Evolutionary conservation across 2,888 invertebrate genomes (phyloP), one percentile per base, ranked within the genome.

Genomic region (Tinea pellionella): DNA sequence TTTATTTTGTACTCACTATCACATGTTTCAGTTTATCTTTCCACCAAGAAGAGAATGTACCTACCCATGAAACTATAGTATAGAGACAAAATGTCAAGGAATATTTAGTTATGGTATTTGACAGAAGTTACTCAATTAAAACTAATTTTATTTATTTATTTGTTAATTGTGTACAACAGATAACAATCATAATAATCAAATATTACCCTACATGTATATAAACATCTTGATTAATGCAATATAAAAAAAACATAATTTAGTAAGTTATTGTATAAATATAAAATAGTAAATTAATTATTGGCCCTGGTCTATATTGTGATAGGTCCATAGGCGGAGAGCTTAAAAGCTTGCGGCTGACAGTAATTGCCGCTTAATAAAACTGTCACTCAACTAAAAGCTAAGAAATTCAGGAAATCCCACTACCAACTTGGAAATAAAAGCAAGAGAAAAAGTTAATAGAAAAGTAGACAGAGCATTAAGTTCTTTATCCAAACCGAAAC

Each of bases 401-500:
- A 37, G 37, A n/a, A 37, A 37, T 37, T 37, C 37, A 9, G 11
- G 2, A 37, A 37, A 37, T 37, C 37, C 37, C 9, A 37, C 37
- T 37, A 6, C 37, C 37, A n/a, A 6, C 37, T 37, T 12, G n/a
- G 37, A 37, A 37, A 37, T 9, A 37, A 37, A 9, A 47, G 13
- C 2, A 2, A 13, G 41, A 47, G 9, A 15, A 47, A 47, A 47
- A 15, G 15, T 47, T 47, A 47, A 47, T 47, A 47, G 47, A 47
- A 47, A 47, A 47, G 47, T 47, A 47, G 47, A 16, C 47, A 15
- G 16, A 9, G 47, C 47, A 47, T 47, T 47, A 47, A 47, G 47
- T 15, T 15, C 15, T 13, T 47, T 47, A 6, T 15, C 47, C 4
- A 2, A 16, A n/a, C 15, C 37, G n/a, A 37, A 37, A 9, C n/a